Conservation (phyloP, 2,797 vertebrate species). For the Glyptemys insculpta region DNA sequence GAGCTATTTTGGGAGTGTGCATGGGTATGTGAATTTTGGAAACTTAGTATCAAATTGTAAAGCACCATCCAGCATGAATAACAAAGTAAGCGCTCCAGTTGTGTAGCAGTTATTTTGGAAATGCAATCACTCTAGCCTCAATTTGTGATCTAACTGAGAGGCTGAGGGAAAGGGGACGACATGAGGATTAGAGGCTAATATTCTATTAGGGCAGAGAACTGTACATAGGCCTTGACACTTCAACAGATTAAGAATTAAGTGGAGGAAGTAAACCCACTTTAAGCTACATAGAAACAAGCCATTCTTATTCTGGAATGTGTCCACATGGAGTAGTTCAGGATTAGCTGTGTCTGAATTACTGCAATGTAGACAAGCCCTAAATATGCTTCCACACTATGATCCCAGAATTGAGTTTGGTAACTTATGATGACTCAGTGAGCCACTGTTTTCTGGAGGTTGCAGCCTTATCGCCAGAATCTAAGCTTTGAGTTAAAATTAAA, state of each 20-base stretch:
- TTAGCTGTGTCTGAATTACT: background rate
- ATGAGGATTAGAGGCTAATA: background rate
- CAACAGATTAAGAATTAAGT: slow-evolving; percentile 6
- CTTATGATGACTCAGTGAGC: background rate
- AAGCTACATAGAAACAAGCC: background rate
- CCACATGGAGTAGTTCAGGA: background rate
- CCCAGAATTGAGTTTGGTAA: background rate
- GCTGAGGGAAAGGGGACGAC: background rate
- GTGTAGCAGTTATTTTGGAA: background rate
- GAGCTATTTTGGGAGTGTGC: background rate
- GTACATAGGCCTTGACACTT: background rate
- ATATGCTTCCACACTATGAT: background rate
- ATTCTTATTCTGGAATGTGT: background rate
- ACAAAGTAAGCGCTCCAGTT: slow-evolving; percentile 5
- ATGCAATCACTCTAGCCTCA: background rate
- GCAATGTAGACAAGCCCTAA: background rate
- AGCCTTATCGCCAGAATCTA: background rate
- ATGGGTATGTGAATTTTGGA: slow-evolving; percentile 14
- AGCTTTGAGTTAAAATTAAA: slow-evolving; percentile 1
- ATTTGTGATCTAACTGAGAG: background rate
- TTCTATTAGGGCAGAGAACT: background rate
- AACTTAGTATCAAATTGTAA: slow-evolving; percentile 11
- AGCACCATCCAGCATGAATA: background rate
- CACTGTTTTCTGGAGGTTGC: background rate
- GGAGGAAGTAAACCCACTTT: background rate